Evolutionary conservation across 2,888 invertebrate species (phyloP), one percentile per base, ranked within the genome.

Genomic region (Cryptus armator): DNA sequence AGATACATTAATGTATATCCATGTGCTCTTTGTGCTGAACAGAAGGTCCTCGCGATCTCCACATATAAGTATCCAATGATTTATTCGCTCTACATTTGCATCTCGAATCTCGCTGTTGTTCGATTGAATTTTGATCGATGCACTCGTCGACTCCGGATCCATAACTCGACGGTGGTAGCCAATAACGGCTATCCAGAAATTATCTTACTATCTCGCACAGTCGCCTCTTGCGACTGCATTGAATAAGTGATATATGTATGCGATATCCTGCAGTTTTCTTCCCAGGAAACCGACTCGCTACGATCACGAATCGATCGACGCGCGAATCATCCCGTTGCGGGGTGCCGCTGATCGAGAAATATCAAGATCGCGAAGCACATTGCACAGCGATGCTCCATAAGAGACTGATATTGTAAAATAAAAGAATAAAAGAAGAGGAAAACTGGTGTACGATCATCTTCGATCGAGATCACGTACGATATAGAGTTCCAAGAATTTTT

Each of bases 61-160:
- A 67, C 48, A 10, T 19, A 56, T 10, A 9, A 19, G 56, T 56
- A 19, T 14, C 24, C n/a, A 16, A 46, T 43, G 66, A 77, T 74
- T 59, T 48, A 75, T 81, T 81, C 68, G 37, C 68, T 68, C 74
- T 59, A 68, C 19, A 74, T 19, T 46, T 16, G 56, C 29, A 46
- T 64, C 75, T 32, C 44, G 48, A 74, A 66, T 56, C 66, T 72
- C 72, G 48, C 56, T 68, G 24, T 72, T 66, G 74, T 78, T 67
- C 78, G 68, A 83, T 83, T 83, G 83, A 78, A 78, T 74, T 74
- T 78, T 83, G 68, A 83, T 78, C 78, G 78, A 83, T 78, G 67
- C 59, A 83, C 78, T 68, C 66, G 67, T 62, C 82, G 72, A 56
- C 66, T 68, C 51, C 51, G 16, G 67, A 78, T 78, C 51, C 51